Conservation (phyloP, 2,113 vertebrate genomes). For the Rhinolophus sinicus region DNA sequence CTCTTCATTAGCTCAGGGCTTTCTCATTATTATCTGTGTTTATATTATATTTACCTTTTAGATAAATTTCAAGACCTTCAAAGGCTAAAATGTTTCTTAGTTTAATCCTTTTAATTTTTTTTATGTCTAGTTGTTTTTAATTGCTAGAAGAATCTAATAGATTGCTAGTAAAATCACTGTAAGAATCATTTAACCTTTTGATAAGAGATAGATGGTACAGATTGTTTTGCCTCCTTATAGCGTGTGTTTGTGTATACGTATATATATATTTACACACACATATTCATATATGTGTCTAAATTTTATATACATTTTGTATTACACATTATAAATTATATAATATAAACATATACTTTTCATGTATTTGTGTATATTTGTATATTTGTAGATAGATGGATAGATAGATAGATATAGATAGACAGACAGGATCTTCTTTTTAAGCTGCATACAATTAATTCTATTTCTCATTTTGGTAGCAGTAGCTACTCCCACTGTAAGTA, state of each 20-base stretch:
- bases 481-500: neutral
- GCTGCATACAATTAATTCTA: no score
- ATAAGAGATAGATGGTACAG: neutral
- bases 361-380: neutral
- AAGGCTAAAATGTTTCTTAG: neutral
- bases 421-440: neutral
- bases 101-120: slow-evolving; percentile 28
- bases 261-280: neutral
- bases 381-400: neutral
- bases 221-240: neutral
- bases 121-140: slow-evolving; percentile 20
- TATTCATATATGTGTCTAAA: neutral
- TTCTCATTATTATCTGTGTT: neutral
- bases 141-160: neutral
- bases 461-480: neutral
- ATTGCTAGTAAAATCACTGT: neutral
- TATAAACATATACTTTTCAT: neutral
- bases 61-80: neutral
- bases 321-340: neutral
- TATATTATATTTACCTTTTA: neutral
- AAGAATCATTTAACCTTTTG: neutral
- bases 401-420: neutral
- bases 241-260: neutral
- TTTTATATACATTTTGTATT: neutral
- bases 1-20: neutral